Percentiles rank a stretch among this genome's conserved stretches.
Evolutionary conservation across 1,140 invertebrate species (phyloP).

Genomic region (Bicyclus anynana): DNA sequence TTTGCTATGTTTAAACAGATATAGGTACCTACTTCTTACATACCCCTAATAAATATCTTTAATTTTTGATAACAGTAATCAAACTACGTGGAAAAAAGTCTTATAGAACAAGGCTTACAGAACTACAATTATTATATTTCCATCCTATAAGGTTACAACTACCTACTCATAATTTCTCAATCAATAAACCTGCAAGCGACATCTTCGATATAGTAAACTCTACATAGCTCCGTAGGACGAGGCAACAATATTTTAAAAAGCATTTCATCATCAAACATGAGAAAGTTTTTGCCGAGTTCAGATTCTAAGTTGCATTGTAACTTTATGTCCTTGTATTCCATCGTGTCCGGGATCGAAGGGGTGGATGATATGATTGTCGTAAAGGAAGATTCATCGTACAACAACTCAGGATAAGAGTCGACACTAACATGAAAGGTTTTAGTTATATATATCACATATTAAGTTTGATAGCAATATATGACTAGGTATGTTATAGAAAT

Average conservation of each 20-base stretch:
- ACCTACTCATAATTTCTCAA: not conserved
- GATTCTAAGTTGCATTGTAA: conserved; percentile 58
- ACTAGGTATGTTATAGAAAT: no score
- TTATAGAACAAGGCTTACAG: no score
- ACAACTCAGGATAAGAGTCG: conserved; percentile 43
- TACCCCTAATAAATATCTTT: no score
- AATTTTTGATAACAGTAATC: no score
- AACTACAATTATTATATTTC: no score
- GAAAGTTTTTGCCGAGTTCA: conserved; percentile 46
- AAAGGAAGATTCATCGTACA: conserved; percentile 40
- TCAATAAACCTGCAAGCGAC: conserved; percentile 51
- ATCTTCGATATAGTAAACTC: conserved; percentile 62
- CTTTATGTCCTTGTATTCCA: conserved; percentile 42
- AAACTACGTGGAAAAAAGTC: no score
- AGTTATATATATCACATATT: no score
- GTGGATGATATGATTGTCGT: conserved; percentile 36
- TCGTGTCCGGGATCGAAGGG: conserved; percentile 20
- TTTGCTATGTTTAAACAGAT: no score
- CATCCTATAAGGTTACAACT: not conserved
- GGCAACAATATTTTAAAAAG: conserved; percentile 37
- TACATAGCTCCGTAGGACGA: conserved; percentile 30
- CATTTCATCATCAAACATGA: conserved; percentile 60
- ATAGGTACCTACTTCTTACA: no score
- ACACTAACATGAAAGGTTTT: conserved; percentile 41
- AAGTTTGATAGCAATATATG: no score